Evolutionary conservation across 2,888 invertebrate species (phyloP).

Genomic region (Ceriagrion tenellum): DNA sequence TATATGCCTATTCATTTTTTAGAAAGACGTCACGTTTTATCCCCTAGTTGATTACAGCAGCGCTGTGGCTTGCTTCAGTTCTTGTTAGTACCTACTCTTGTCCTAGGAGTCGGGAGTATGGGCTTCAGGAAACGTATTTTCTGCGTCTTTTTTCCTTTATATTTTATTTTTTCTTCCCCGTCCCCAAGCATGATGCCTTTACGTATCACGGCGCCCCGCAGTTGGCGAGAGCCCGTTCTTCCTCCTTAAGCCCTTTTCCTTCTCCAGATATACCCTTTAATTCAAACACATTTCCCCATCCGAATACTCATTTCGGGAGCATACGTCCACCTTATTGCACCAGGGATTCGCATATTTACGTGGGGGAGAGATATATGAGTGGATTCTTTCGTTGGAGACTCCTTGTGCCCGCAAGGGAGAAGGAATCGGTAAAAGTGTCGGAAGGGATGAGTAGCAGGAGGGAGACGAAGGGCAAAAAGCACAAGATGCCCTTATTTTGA

Average conservation of each 20-base stretch:
- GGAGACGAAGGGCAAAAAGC: background rate
- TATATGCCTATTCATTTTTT: too few species aligned
- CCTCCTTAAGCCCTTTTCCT: background rate
- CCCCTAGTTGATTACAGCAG: too few species aligned
- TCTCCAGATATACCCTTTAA: background rate
- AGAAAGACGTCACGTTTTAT: too few species aligned
- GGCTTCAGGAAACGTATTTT: too few species aligned
- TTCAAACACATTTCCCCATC: background rate
- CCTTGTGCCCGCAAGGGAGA: background rate
- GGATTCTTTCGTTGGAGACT: background rate
- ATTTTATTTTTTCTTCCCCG: background rate
- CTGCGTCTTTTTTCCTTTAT: background rate
- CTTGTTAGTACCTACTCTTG: too few species aligned
- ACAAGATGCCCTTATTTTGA: background rate
- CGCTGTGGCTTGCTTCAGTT: too few species aligned
- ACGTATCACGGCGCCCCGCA: background rate
- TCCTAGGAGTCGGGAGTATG: too few species aligned
- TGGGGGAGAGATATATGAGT: background rate
- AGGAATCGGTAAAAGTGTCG: background rate
- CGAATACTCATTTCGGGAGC: background rate
- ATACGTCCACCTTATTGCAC: constrained; percentile 7
- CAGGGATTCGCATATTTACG: background rate
- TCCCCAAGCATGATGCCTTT: background rate
- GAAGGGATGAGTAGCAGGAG: background rate
- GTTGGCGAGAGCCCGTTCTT: background rate